Conservation (phyloP, 2,113 vertebrate species). For the Asarcornis scutulata region DNA sequence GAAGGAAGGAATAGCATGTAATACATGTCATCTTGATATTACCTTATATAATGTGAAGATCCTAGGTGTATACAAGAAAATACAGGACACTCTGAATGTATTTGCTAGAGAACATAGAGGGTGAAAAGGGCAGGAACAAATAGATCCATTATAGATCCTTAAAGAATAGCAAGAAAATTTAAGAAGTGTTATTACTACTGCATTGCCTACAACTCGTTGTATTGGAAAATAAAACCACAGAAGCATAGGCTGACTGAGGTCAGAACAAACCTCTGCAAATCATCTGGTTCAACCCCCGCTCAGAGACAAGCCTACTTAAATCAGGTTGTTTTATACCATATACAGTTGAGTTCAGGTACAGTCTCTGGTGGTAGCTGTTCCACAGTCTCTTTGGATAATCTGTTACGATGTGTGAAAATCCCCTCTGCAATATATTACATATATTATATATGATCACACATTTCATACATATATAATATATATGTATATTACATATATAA, state of each 20-base stretch:
- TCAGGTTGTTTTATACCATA: accelerated
- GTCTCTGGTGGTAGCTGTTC: background rate
- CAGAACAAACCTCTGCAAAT: background rate
- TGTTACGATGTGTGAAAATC: background rate
- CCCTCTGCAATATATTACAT: background rate
- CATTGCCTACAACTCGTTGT: background rate
- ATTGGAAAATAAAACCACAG: background rate
- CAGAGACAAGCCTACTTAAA: background rate
- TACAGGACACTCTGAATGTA: background rate
- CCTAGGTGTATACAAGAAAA: background rate
- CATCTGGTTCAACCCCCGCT: accelerated
- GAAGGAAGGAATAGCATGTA: background rate
- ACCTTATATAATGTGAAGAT: background rate
- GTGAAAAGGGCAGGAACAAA: background rate
- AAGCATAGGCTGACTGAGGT: background rate
- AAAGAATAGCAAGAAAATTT: background rate
- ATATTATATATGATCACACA: too few relatives aligned
- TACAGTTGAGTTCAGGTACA: background rate
- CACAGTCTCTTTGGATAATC: background rate
- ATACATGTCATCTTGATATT: background rate
- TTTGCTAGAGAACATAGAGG: background rate
- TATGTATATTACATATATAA: too few relatives aligned
- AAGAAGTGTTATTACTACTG: background rate
- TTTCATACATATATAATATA: too few relatives aligned
- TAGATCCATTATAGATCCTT: background rate